A percentile compares a stretch with the other conserved stretches of the same genome.
These are phyloP conservation scores for Microtus pennsylvanicus DNA, from an alignment of 2,113 vertebrate species.

Conservation along the genomic window DNA sequence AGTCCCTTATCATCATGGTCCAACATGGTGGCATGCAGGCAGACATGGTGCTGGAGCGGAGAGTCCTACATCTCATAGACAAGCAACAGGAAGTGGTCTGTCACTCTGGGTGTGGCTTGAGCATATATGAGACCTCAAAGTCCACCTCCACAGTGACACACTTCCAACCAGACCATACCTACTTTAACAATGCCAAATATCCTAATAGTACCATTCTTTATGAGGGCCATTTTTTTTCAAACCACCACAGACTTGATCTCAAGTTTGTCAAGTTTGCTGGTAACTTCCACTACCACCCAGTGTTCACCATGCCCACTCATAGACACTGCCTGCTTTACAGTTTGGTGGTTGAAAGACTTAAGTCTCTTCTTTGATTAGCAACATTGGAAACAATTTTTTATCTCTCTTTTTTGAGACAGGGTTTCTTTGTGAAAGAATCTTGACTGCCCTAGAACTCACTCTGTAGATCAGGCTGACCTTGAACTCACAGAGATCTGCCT, in stretches of 20 bases:
- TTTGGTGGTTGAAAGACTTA: not conserved
- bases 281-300: not conserved
- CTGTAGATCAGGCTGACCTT: too few species aligned
- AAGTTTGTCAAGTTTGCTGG: conserved; percentile 29
- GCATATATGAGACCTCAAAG: not conserved
- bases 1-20: not conserved
- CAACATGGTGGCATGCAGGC: not conserved
- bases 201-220: not conserved
- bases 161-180: not conserved
- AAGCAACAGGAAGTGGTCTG: not conserved
- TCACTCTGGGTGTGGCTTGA: not conserved
- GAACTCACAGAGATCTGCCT: too few species aligned
- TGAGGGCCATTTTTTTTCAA: not conserved
- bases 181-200: too few species aligned
- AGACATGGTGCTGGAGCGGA: not conserved
- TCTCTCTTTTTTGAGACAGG: not conserved
- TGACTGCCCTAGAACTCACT: too few species aligned
- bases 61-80: not conserved
- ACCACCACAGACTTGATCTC: not conserved
- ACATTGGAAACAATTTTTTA: conserved; percentile 23
- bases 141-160: not conserved
- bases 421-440: too few species aligned
- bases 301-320: not conserved
- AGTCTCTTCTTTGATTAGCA: not conserved
- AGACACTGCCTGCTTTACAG: not conserved